A percentile compares a stretch with the other conserved stretches of the same genome.
Conservation (phyloP, 2,797 vertebrate species). For the Mastacembelus armatus region DNA sequence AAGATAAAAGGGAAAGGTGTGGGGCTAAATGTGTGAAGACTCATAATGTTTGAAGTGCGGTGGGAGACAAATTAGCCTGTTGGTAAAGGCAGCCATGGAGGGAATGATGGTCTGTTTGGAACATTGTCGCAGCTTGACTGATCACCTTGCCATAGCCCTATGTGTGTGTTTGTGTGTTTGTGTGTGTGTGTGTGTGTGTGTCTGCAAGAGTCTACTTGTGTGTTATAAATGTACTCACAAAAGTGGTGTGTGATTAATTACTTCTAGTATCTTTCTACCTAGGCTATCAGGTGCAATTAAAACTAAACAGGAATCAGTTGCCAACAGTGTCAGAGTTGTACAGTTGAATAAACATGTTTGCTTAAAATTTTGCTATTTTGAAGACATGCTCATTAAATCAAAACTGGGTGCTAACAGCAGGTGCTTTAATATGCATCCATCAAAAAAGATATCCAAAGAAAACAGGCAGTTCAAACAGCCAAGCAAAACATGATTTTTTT, state of each 20-base stretch:
- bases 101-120: conserved; percentile 68
- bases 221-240: conserved; percentile 52
- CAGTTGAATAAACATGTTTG: conserved; percentile 40
- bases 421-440: conserved; percentile 46
- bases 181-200: conserved; percentile 21
- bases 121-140: conserved; percentile 67
- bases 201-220: conserved; percentile 29
- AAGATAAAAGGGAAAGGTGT: conserved; percentile 76
- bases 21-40: conserved; percentile 73
- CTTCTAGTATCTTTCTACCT: conserved; percentile 40
- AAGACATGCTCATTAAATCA: conserved; percentile 48
- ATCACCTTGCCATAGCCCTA: conserved; percentile 63
- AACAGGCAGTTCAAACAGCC: conserved; percentile 43
- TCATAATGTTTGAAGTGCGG: conserved; percentile 73
- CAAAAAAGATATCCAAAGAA: conserved; percentile 29
- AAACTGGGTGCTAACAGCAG: conserved; percentile 38
- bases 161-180: conserved; percentile 19
- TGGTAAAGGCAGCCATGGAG: conserved; percentile 70
- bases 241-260: conserved; percentile 75
- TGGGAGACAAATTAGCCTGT: conserved; percentile 80
- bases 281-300: conserved; percentile 73
- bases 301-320: conserved; percentile 46
- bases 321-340: conserved; percentile 36
- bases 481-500: conserved; percentile 36
- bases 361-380: conserved; percentile 34